Evolutionary conservation across 2,797 vertebrate genomes (phyloP), one percentile per base, ranked within the genome.

Genomic region (Crypturellus tataupa): DNA sequence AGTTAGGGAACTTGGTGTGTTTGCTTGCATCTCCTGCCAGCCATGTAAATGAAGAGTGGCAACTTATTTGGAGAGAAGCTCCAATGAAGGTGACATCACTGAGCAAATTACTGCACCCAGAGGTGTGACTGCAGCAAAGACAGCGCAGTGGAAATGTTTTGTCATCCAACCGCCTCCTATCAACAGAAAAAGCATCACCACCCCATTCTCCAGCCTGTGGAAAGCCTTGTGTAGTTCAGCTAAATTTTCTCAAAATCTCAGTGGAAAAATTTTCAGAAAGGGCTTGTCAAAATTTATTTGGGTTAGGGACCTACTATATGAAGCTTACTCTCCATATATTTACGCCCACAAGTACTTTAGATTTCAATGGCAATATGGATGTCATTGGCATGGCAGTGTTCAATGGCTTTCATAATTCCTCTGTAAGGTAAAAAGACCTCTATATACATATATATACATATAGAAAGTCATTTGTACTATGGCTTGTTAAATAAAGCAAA

Each of bases 401-500:
- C 42, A 79, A 25, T 12, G 46, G 17, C 33, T 81, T 70, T 79
- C 64, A 27, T 33, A 80, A 90, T 62, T 73, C 42, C 44, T 33
- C 16, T 80, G 76, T 47, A 62, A 53, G 79, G 37, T 49, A 49
- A 49, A 49, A 49, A 49, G 6, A 49, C 24, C 23, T 25, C 25
- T 49, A 49, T 49, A 49, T 25, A 25, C 24, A 49, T 21, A 49
- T 24, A 49, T 49, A 49, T 49, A 24, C 47, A 49, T 25, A 49
- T 49, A 24, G 47, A 87, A 92, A 81, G n/a, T 58, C 0, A 70
- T 53, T 83, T 81, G 72, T 79, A 95, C 64, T 90, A 86, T 13
- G 37, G 40, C 80, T 95, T 94, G 55, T 90, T 81, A 93, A 96
- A 90, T 94, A 82, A 88, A 92, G 70, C 77, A 93, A 80, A 33